These are phyloP conservation scores for Cottus gobio DNA, from an alignment of 2,113 vertebrate species.

Conservation along the genomic window DNA sequence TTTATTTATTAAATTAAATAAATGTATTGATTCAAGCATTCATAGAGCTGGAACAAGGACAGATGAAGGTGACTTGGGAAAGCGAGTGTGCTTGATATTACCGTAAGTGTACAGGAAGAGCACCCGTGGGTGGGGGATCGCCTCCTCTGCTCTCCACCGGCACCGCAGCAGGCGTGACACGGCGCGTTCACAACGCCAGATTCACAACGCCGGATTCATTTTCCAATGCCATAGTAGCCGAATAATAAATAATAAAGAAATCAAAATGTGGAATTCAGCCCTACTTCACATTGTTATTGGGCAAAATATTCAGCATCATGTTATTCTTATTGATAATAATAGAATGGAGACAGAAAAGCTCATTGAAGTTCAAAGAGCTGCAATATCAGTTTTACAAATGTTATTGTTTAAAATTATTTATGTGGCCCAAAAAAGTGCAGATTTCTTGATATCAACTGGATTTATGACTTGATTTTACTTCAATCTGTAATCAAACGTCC, in stretches of 20 bases:
- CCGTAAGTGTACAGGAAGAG: slow-evolving; percentile 87
- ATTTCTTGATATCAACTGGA: not conserved
- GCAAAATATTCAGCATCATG: not conserved
- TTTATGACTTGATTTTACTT: not conserved
- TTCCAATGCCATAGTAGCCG: not conserved
- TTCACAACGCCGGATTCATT: slow-evolving; percentile 1
- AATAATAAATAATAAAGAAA: not conserved
- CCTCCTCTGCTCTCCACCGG: slow-evolving; percentile 71
- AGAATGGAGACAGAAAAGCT: too few species aligned
- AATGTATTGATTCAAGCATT: not conserved
- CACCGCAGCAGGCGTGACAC: slow-evolving; percentile 54
- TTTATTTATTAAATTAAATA: not conserved
- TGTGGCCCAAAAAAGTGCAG: not conserved
- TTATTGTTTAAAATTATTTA: too few species aligned
- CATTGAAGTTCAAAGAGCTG: not conserved
- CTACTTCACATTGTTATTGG: too few species aligned
- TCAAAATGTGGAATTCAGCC: not conserved
- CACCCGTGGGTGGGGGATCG: slow-evolving; percentile 85
- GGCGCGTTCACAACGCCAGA: slow-evolving; percentile 29
- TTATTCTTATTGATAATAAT: not conserved
- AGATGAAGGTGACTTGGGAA: slow-evolving; percentile 65
- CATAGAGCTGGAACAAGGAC: not conserved
- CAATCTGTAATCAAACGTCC: not conserved
- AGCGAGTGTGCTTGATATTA: slow-evolving; percentile 79
- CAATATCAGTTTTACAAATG: not conserved